These are phyloP conservation scores for Vultur gryphus DNA, from an alignment of 2,797 vertebrate species.

Conservation along the genomic window DNA sequence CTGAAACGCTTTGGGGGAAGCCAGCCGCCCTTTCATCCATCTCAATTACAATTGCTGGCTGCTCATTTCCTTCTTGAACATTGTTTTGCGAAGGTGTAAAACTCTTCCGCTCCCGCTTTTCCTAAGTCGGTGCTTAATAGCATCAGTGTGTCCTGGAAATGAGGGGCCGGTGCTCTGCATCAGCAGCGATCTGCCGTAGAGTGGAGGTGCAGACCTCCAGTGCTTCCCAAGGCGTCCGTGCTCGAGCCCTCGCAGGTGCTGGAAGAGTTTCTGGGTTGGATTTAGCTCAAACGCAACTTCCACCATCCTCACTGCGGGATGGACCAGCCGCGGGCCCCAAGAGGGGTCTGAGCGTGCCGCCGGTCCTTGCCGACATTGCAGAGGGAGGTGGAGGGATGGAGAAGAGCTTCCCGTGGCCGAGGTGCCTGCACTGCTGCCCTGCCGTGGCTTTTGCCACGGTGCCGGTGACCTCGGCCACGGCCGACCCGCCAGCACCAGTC, in stretches of 20 bases:
- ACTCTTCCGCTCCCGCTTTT: background rate
- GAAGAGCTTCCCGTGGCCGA: rapidly evolving
- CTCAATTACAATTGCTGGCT: slow-evolving; percentile 24
- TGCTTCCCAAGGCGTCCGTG: rapidly evolving
- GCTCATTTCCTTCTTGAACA: background rate
- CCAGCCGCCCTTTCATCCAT: slow-evolving; percentile 32
- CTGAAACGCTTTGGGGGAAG: slow-evolving; percentile 16
- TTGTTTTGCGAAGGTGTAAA: background rate
- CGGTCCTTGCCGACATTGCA: rapidly evolving
- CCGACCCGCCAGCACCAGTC: rapidly evolving
- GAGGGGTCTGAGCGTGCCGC: rapidly evolving
- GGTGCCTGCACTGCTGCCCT: rapidly evolving
- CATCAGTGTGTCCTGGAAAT: rapidly evolving
- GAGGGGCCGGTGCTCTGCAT: rapidly evolving
- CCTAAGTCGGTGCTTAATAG: rapidly evolving
- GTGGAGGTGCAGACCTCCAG: rapidly evolving
- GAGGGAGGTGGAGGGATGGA: background rate
- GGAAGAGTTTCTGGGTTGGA: rapidly evolving
- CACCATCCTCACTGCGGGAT: rapidly evolving
- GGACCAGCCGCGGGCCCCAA: rapidly evolving
- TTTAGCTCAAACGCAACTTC: rapidly evolving
- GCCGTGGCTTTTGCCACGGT: rapidly evolving
- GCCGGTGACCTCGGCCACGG: rapidly evolving
- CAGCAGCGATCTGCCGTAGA: rapidly evolving
- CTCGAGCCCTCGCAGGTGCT: background rate